Evolutionary conservation across 2,797 vertebrate genomes (phyloP), one percentile per base, ranked within the genome.

Genomic region (Spatula clypeata): DNA sequence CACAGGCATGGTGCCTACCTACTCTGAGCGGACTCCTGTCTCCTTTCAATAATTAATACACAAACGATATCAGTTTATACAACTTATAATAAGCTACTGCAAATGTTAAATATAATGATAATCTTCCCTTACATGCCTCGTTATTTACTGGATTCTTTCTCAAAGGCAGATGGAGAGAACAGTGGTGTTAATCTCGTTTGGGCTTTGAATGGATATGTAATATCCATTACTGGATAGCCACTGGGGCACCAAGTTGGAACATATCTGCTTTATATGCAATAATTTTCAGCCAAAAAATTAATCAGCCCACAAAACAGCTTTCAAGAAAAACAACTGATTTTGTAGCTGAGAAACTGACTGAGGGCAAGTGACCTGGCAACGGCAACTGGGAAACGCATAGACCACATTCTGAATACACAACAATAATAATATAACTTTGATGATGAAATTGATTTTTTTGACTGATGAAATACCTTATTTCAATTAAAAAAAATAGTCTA

Each of bases 101-200:
- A 72, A 92, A 55, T 11, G 42, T 60, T 61, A 38, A 76, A 34
- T 69, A 64, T 16, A 69, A 86, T 10, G 60, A 58, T 62, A 34
- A 73, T 66, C 74, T 60, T 51, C 42, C 55, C 47, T 81, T 82
- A 31, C 16, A 34, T 7, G 47, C 47, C 42, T 90, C 0, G 0
- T 44, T 81, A 86, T 72, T 91, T 76, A 64, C 32, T 90, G 89
- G 81, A 92, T 82, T 82, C 74, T 76, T 89, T 91, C 67, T 93
- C 64, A 70, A 85, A 93, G 86, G 89, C 95, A 95, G 91, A 95
- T 91, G 94, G 96, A 95, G 91, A 89, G 51, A 91, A 93, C 67
- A 79, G 55, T 64, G 80, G 71, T 79, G 91, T 73, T 87, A 85
- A 91, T 92, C 81, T 93, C 81, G 79, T 93, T 57, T 92, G 84